phyloP scores from a whole-genome alignment of 2,888 invertebrate genomes.

The Aporophyla nigra region DNA sequence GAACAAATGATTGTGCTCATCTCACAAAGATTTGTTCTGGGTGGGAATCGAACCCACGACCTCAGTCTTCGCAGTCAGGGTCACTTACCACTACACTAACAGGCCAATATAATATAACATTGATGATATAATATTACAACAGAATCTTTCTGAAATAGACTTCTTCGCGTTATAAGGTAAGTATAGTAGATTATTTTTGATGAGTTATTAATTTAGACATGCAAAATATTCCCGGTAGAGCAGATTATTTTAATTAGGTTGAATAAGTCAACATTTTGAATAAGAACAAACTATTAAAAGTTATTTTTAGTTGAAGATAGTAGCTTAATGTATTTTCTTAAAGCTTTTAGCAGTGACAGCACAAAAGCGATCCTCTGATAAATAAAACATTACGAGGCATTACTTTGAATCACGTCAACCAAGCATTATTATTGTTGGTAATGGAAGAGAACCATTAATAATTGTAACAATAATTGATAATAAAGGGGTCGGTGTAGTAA shows the following conservation, averaged over 20 bases:
- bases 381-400: conserved; percentile 34
- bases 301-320: background rate
- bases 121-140: background rate
- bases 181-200: background rate
- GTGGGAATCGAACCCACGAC: too few species aligned
- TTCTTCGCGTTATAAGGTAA: background rate
- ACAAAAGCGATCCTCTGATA: conserved; percentile 12
- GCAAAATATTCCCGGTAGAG: background rate
- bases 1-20: too few species aligned
- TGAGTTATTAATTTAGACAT: background rate
- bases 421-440: conserved; percentile 27
- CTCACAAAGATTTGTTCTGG: too few species aligned
- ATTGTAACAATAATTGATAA: conserved; percentile 15
- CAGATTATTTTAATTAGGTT: background rate
- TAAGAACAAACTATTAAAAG: background rate
- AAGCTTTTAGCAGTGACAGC: conserved; percentile 31
- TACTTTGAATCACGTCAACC: conserved; percentile 39
- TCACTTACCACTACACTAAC: too few species aligned
- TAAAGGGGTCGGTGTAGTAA: background rate
- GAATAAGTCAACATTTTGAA: too few species aligned
- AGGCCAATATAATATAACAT: background rate
- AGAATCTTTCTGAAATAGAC: background rate
- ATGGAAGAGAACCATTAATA: conserved; percentile 35
- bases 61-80: too few species aligned
- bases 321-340: conserved; percentile 15